Evolutionary conservation across 2,113 vertebrate genomes (phyloP).

Genomic region (Hiodon tergisus): DNA sequence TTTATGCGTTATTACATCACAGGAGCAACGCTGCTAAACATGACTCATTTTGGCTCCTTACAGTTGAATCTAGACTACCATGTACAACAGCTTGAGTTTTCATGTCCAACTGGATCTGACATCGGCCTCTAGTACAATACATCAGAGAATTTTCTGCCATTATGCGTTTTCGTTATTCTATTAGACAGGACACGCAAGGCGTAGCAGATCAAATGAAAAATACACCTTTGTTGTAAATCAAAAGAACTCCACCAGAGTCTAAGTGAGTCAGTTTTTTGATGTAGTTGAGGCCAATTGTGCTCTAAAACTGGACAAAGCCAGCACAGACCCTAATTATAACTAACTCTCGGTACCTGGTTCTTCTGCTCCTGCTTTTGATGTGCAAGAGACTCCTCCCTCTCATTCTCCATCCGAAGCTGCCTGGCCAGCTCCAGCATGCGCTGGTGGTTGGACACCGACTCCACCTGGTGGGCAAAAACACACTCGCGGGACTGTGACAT

Average conservation of each 20-base stretch:
- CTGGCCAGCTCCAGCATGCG: conserved; percentile 91
- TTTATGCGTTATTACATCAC: too few relatives aligned
- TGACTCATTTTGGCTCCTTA: too few relatives aligned
- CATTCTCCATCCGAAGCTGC: conserved; percentile 87
- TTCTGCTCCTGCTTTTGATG: conserved; percentile 95
- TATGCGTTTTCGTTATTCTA: conserved; percentile 7
- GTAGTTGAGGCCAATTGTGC: background rate
- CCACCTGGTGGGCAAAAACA: conserved; percentile 77
- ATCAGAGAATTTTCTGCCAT: background rate
- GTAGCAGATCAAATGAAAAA: conserved; percentile 13
- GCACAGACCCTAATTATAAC: background rate
- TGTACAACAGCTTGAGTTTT: too few relatives aligned
- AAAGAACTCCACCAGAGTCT: conserved; percentile 1
- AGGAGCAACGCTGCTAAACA: too few relatives aligned
- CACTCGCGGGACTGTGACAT: background rate
- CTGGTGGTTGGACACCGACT: conserved; percentile 91
- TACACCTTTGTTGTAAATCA: conserved; percentile 15
- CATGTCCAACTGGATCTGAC: too few relatives aligned
- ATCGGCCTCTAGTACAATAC: too few relatives aligned
- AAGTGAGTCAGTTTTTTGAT: conserved; percentile 10
- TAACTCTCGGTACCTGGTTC: conserved; percentile 71
- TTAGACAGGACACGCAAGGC: background rate
- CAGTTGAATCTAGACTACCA: too few relatives aligned
- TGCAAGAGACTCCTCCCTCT: conserved; percentile 81
- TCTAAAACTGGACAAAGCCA: background rate